Evolutionary conservation across 1,140 invertebrate genomes (phyloP), one percentile per base, ranked within the genome.

Genomic region (Lethrus apterus): DNA sequence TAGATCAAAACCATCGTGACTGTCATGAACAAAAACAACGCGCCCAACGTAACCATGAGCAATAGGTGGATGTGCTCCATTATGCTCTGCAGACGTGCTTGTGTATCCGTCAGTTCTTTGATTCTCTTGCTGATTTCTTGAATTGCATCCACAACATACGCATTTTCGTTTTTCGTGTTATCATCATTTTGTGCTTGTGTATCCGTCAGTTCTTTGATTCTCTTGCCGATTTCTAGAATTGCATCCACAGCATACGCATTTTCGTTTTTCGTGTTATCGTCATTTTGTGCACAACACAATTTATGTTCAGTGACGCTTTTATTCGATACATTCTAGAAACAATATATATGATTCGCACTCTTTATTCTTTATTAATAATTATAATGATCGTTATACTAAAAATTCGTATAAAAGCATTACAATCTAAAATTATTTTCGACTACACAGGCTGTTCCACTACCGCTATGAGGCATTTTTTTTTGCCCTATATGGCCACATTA

Each of bases 221-320:
- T 48, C 14, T 56, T 20, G 21, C n/a, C n/a, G 31, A 17, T 30
- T 26, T 54, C 56, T 8, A 32, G 13, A 3, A 4, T 8, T 10
- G 45, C 30, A 19, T 41, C 10, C 7, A 44, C 29, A 7, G 40
- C 4, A 4, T 51, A 24, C 2, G 52, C 50, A 26, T 50, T 56
- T n/a, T 57, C 60, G 30, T 61, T 63, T 42, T 52, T 56, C 4
- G 36, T 48, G 7, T 58, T 15, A 8, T 61, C 58, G n/a, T 54
- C 55, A 26, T 43, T 49, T 54, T 65, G 63, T 13, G 66, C 56
- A 53, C 75, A 76, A 43, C 67, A 58, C 29, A 76, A 47, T 55
- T 64, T 65, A 31, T 74, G 70, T 44, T 74, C 65, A 23, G 73
- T 67, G 13, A 71, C 59, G 45, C 65, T 62, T 31, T 70, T 64